Evolutionary conservation across 2,888 invertebrate genomes (phyloP), one percentile per base, ranked within the genome.

Genomic region (Cepaea hortensis): DNA sequence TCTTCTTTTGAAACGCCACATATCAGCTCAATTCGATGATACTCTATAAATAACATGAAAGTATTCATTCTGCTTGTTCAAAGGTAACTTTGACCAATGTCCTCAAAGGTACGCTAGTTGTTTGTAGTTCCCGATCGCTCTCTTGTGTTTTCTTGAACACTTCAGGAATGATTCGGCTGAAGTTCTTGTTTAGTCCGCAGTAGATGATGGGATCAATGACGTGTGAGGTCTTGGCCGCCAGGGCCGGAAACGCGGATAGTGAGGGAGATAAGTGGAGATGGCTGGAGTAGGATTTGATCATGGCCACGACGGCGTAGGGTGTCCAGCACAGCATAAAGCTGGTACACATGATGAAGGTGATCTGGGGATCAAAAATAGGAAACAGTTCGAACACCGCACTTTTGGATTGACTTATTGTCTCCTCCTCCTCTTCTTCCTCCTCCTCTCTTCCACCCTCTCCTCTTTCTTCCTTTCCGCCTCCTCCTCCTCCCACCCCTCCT

Each of bases 271-370:
- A 75, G 70, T 72, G 79, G 11, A 84, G 15, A 20, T 85, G 65
- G 48, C 68, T 86, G 55, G 84, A 62, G 72, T 89, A 87, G 65
- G 88, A 73, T 35, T 84, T 82, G 18, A 89, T 48, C 87, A 90
- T 87, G 62, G 88, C 88, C n/a, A 90, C 84, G 50, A 90, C 72
- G 62, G 90, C 87, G 84, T 91, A 91, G 4, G 91, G 91, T n/a
- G 89, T 87, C 91, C 91, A 91, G 46, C 88, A 89, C 18, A 90
- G 55, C 65, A 91, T 65, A 77, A 89, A 91, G n/a, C 80, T 87
- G 7, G 77, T 46, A 55, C 90, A 88, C 91, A 91, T 91, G 18
- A 87, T 55, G 68, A 89, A 50, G 0, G 91, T 89, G 84, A 89
- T 82, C 90, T 90, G 80, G 23, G 46, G 50, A 46, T n/a, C 46